Evolutionary conservation across 2,113 vertebrate genomes (phyloP).

Genomic region (Macquaria ambigua): DNA sequence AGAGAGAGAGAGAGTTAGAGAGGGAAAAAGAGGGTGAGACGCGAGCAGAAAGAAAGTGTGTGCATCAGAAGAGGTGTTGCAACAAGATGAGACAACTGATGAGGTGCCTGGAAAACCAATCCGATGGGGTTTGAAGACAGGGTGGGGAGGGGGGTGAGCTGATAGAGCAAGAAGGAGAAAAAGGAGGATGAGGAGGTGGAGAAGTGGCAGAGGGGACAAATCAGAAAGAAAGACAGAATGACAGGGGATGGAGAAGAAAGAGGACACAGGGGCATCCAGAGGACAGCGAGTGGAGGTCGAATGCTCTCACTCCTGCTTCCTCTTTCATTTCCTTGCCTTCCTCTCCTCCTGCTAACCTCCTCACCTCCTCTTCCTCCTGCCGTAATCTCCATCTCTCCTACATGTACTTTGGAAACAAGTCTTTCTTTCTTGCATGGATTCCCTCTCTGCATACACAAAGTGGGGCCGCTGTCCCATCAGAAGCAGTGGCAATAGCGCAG

Average conservation of each 20-base stretch:
- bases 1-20: constrained; percentile 4
- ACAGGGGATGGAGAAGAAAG: neutral
- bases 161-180: neutral
- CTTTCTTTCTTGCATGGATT: constrained; percentile 30
- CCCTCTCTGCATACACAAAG: constrained; percentile 37
- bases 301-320: constrained; percentile 12
- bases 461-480: constrained; percentile 40
- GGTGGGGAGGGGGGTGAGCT: neutral
- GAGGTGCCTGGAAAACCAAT: constrained; percentile 46
- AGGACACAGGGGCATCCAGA: constrained; percentile 21
- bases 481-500: constrained; percentile 20
- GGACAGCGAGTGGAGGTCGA: constrained; percentile 38
- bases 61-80: constrained; percentile 26
- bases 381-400: constrained; percentile 19
- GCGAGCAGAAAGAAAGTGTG: neutral
- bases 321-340: constrained; percentile 30
- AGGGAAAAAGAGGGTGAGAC: neutral
- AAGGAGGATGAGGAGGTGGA: neutral
- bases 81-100: constrained; percentile 46
- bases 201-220: neutral
- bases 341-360: constrained; percentile 26
- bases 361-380: constrained; percentile 14
- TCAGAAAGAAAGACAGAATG: neutral
- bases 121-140: constrained; percentile 16
- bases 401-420: constrained; percentile 31